Base-by-base conservation (phyloP, 1,140 invertebrate species). In the Scaptodrosophila lebanonensis region DNA sequence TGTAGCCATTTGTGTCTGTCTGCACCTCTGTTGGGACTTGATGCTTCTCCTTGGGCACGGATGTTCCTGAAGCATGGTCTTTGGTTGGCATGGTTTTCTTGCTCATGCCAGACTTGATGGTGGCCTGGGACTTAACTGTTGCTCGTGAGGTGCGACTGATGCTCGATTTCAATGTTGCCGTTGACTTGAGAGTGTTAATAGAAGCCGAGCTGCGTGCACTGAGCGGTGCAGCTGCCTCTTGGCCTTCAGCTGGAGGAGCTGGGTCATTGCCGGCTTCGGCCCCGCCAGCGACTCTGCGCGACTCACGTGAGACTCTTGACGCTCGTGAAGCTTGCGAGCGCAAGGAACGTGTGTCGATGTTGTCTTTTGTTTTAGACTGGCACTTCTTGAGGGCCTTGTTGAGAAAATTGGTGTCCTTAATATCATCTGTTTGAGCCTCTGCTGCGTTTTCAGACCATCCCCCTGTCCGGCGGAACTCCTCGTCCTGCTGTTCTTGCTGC, bases 151-250 rank as follows among this genome's bases (percentile, higher is more conserved):
- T 47, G 0, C 38, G 4, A 50, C 44, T 33, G n/a, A 17, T 13
- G 44, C n/a, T 8, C 3, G 20, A 35, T 11, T 20, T 49, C 8
- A 27, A 2, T 3, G 45, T 20, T 8, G 15, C 48, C 3, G 3
- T 11, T 0, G 63, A 25, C 1, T 27, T 44, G 6, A 40, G 7
- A 2, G 33, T 42, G 39, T 22, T 18, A 1, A 25, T 16, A 0
- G 63, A 58, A 15, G 6, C 22, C 7, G 1, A 11, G n/a, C 63
- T 66, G 9, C 62, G 54, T 8, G 40, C 45, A 16, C 63, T 66
- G 8, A 58, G 9, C 0, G 61, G 52, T 0, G 52, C 16, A 11
- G 3, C 22, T 4, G 3, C 22, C 22, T 25, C 22, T 25, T n/a
- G n/a, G n/a, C 22, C 22, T 25, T 25, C 22, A 25, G n/a, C n/a